phyloP scores from a whole-genome alignment of 2,113 vertebrate species.

The Sinocyclocheilus rhinocerous region DNA sequence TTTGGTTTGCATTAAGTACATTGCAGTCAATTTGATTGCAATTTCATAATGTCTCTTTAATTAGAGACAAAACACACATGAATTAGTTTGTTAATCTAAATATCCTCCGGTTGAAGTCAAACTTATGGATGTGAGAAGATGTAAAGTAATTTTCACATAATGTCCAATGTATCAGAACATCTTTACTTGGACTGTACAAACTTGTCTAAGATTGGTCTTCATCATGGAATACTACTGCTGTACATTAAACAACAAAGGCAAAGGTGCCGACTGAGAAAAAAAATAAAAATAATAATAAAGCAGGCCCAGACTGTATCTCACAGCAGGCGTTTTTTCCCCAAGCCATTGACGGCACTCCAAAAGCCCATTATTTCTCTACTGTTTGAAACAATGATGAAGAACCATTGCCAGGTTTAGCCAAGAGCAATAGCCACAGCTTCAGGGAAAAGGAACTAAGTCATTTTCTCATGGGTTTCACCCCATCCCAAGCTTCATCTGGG shows the following conservation, averaged over 20 bases:
- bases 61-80: background rate
- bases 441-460: background rate
- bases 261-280: background rate
- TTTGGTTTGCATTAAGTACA: background rate
- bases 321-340: background rate
- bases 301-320: slow-evolving; percentile 23
- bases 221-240: slow-evolving; percentile 29
- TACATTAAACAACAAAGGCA: slow-evolving; percentile 57
- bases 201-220: too few species aligned
- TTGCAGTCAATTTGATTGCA: background rate
- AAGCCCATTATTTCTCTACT: slow-evolving; percentile 38
- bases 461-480: slow-evolving; percentile 50
- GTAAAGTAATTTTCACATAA: background rate
- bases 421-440: slow-evolving; percentile 32
- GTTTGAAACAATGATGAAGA: slow-evolving; percentile 27
- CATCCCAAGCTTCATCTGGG: slow-evolving; percentile 45
- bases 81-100: background rate
- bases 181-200: slow-evolving; percentile 17
- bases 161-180: background rate
- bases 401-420: slow-evolving; percentile 33
- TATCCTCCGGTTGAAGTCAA: background rate
- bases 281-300: background rate
- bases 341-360: slow-evolving; percentile 31
- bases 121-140: background rate
- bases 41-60: background rate